Conservation (phyloP, 2,888 invertebrate genomes). For the Microdon myrmicae region DNA sequence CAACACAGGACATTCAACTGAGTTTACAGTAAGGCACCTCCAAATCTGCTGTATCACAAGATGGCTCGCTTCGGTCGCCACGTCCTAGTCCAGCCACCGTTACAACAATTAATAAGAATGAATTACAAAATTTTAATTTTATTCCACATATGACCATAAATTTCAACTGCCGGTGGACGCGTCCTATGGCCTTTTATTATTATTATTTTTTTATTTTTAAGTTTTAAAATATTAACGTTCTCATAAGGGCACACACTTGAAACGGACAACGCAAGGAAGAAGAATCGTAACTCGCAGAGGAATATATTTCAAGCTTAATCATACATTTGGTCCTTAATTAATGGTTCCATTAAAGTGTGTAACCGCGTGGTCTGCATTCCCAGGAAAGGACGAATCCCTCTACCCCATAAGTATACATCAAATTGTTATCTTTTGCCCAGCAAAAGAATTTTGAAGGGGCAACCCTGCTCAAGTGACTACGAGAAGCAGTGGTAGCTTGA, state of each 20-base stretch:
- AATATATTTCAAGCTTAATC: slow-evolving; percentile 18
- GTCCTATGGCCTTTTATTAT: slow-evolving; percentile 3
- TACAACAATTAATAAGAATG: slow-evolving; percentile 38
- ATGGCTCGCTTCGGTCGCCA: too few species aligned
- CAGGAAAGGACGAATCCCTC: too few species aligned
- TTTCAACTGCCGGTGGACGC: neutral
- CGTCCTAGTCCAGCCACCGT: too few species aligned
- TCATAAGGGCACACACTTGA: slow-evolving; percentile 14
- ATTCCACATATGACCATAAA: slow-evolving; percentile 31
- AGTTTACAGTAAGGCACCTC: too few species aligned
- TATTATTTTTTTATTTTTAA: slow-evolving; percentile 9
- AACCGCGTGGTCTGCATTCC: too few species aligned
- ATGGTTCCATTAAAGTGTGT: slow-evolving; percentile 20
- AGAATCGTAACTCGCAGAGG: slow-evolving; percentile 11
- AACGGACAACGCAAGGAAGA: neutral
- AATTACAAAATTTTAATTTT: slow-evolving; percentile 33
- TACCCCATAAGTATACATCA: too few species aligned
- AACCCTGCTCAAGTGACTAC: too few species aligned
- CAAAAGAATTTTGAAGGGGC: too few species aligned
- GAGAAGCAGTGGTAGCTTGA: neutral
- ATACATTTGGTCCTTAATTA: slow-evolving; percentile 28
- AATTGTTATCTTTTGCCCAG: too few species aligned
- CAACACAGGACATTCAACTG: too few species aligned
- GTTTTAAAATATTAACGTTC: slow-evolving; percentile 27
- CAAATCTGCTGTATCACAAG: too few species aligned